A percentile compares a stretch with the other conserved stretches of the same genome.
Conservation (phyloP, 2,888 invertebrate species). For the Liodrosophila aerea region DNA sequence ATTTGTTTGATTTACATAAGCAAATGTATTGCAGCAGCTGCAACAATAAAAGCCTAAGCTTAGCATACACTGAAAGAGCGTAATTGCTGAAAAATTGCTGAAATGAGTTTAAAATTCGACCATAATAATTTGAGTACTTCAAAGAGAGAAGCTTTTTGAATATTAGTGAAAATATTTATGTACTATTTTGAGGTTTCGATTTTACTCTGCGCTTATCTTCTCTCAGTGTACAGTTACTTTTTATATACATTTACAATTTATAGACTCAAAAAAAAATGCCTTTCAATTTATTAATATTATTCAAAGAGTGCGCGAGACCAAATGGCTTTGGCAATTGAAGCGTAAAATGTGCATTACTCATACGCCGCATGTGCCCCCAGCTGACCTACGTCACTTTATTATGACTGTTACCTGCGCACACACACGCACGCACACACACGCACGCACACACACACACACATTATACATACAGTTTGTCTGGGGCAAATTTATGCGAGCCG, state of each 20-base stretch:
- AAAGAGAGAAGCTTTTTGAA: too few species aligned
- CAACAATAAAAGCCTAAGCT: constrained; percentile 67
- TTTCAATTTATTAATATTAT: constrained; percentile 74
- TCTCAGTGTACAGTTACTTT: constrained; percentile 1
- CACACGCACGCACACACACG: background rate
- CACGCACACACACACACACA: constrained; percentile 17
- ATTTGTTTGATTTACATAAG: constrained; percentile 40
- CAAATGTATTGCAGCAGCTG: constrained; percentile 58
- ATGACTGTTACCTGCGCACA: constrained; percentile 57
- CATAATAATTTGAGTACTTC: too few species aligned
- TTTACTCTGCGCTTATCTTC: background rate
- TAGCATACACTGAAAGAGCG: constrained; percentile 6
- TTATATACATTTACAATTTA: constrained; percentile 32
- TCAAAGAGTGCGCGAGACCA: constrained; percentile 35
- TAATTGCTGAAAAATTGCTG: too few species aligned
- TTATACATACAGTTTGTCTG: constrained; percentile 39
- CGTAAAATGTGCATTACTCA: constrained; percentile 75
- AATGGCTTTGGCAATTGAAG: constrained; percentile 72
- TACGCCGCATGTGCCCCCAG: constrained; percentile 47
- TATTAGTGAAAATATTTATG: too few species aligned
- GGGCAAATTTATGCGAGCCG: constrained; percentile 47
- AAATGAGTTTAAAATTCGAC: too few species aligned
- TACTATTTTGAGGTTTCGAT: too few species aligned
- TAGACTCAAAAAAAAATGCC: constrained; percentile 40
- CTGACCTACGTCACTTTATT: constrained; percentile 66